phyloP scores from a whole-genome alignment of 1,140 invertebrate species.

The Lethrus apterus region DNA sequence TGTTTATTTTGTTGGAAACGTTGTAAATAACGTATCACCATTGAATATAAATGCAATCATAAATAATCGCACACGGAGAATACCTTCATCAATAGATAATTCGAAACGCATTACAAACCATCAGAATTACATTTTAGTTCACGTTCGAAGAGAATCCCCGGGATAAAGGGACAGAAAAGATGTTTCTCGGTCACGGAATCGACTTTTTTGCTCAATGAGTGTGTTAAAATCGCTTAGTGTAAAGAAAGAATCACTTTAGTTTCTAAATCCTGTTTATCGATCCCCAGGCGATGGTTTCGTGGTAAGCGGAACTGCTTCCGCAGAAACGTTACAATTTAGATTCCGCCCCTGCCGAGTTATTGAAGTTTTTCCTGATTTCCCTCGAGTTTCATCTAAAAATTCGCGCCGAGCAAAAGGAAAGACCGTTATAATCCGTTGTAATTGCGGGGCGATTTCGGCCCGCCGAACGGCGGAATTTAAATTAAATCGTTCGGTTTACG shows the following conservation, averaged over 20 bases:
- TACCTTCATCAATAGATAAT: no score
- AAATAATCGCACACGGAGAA: no score
- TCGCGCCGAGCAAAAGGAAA: no score
- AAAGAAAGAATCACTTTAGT: constrained; percentile 18
- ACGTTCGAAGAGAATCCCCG: constrained; percentile 8
- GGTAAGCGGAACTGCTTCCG: constrained; percentile 1
- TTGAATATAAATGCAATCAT: no score
- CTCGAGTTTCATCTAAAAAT: constrained; percentile 10
- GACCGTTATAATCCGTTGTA: no score
- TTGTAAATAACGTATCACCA: no score
- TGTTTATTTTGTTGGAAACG: no score
- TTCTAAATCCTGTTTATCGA: constrained; percentile 22
- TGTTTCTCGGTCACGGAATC: background rate
- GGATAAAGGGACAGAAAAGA: constrained; percentile 4
- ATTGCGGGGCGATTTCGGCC: no score
- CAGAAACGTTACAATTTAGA: constrained; percentile 12
- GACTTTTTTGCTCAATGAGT: constrained; percentile 3
- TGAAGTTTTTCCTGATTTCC: constrained; percentile 22
- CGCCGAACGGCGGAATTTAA: no score
- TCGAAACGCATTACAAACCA: constrained; percentile 6
- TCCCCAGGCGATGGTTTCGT: constrained; percentile 17
- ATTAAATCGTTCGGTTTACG: no score
- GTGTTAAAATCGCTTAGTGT: constrained; percentile 5
- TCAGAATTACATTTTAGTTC: constrained; percentile 6
- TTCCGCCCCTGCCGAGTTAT: constrained; percentile 18